These are phyloP conservation scores for Drosophila atripex DNA, from an alignment of 2,888 invertebrate species.

Conservation along the genomic window DNA sequence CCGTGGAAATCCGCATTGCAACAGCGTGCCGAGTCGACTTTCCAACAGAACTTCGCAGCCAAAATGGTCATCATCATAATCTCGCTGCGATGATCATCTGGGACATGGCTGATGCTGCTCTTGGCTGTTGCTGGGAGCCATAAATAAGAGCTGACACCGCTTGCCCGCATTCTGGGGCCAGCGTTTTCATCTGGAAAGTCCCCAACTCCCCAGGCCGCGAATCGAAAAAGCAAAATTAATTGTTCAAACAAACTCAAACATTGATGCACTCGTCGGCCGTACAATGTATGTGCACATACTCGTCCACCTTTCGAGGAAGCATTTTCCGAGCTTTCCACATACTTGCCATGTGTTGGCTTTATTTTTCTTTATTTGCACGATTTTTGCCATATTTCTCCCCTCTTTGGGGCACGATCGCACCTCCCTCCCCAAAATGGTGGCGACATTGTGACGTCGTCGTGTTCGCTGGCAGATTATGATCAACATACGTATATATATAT, in stretches of 20 bases:
- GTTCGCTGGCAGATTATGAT: conserved; percentile 64
- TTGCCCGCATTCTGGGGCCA: conserved; percentile 70
- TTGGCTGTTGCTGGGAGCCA: conserved; percentile 49
- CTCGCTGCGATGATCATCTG: conserved; percentile 32
- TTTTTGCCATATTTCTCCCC: conserved; percentile 71
- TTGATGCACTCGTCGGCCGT: conserved; percentile 1
- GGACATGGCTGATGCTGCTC: conserved; percentile 9
- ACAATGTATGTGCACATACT: not conserved
- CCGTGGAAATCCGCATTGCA: conserved; percentile 72
- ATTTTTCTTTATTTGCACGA: conserved; percentile 67
- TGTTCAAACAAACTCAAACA: conserved; percentile 64
- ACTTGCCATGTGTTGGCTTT: conserved; percentile 58
- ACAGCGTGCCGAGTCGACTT: conserved; percentile 51
- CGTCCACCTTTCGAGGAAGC: conserved; percentile 75
- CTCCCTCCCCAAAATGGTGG: conserved; percentile 42
- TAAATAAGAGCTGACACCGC: conserved; percentile 62
- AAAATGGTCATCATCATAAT: conserved; percentile 69
- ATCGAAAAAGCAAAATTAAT: conserved; percentile 78
- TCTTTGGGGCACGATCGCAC: conserved; percentile 65
- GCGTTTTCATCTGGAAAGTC: conserved; percentile 62
- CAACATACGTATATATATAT: conserved; percentile 43
- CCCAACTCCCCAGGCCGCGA: conserved; percentile 39
- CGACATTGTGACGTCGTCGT: conserved; percentile 61
- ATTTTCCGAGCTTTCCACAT: conserved; percentile 50
- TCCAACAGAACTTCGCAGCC: conserved; percentile 68